phyloP scores from a whole-genome alignment of 2,888 invertebrate genomes.

The Augochlorella aurata region DNA sequence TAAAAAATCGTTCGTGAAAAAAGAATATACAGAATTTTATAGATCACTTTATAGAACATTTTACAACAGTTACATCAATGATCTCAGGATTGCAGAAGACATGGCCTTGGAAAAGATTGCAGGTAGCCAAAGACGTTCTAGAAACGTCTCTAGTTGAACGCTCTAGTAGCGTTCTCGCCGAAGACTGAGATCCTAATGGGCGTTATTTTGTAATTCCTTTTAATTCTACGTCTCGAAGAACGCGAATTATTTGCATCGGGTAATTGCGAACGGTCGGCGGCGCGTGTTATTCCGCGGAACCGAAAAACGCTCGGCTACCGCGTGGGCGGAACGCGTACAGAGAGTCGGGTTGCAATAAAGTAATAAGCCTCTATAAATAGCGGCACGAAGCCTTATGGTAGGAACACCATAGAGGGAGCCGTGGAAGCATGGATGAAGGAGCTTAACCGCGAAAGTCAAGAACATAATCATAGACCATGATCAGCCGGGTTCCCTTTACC shows the following conservation, averaged over 20 bases:
- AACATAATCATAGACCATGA: constrained; percentile 77
- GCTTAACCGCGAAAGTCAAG: constrained; percentile 78
- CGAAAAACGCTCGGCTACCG: constrained; percentile 42
- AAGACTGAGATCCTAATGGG: too few relatives aligned
- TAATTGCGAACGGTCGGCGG: background rate
- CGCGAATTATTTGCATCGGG: constrained; percentile 20
- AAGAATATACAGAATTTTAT: too few relatives aligned
- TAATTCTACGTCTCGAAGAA: too few relatives aligned
- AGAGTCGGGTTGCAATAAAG: constrained; percentile 75
- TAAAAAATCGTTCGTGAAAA: too few relatives aligned
- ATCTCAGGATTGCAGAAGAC: too few relatives aligned
- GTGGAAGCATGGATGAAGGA: constrained; percentile 69
- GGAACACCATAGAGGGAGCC: constrained; percentile 66
- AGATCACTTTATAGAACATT: too few relatives aligned
- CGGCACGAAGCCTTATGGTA: constrained; percentile 61
- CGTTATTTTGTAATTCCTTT: too few relatives aligned
- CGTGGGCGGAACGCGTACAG: constrained; percentile 72
- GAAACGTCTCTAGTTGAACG: too few relatives aligned
- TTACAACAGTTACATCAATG: too few relatives aligned
- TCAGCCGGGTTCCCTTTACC: constrained; percentile 47
- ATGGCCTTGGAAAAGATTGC: too few relatives aligned
- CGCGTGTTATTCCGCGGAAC: background rate
- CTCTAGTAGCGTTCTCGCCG: too few relatives aligned
- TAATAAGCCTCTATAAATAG: constrained; percentile 79
- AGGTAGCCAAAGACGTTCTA: too few relatives aligned